Base-by-base conservation (phyloP, 1,140 invertebrate species). In the Drosophila santomea region DNA sequence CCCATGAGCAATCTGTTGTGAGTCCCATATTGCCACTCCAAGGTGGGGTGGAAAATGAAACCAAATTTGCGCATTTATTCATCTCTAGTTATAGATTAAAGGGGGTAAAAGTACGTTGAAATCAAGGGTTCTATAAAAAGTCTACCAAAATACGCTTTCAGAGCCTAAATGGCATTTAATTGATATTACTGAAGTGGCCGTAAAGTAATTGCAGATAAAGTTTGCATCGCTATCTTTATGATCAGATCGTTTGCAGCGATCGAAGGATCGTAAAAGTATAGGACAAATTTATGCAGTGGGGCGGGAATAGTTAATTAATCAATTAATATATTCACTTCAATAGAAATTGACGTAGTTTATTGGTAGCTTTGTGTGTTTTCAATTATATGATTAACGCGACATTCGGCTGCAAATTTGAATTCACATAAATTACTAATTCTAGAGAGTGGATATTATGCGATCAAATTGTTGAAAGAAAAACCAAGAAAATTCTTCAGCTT, bases 261-360 rank as follows among this genome's bases (percentile, higher is more conserved):
- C 38, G 11, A 36, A 17, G 20, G 23, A 44, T 32, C 62, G 23
- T 25, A 44, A 25, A 35, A 35, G 36, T 41, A 35, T 12, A 17
- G 7, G n/a, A 32, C 6, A 20, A 35, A 56, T 44, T 55, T 56
- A 20, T n/a, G 45, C 12, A 12, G 11, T 15, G 10, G 15, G 5
- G 20, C 25, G 48, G 36, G 28, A 58, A 36, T 43, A 58, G 45
- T 39, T 44, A 74, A 74, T 63, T 64, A 32, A 8, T 32, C 32
- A 45, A 73, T 7, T 39, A 38, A 44, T 73, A 43, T 43, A 48
- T 39, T 74, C 20, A 63, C 51, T 56, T 50, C 20, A 44, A 48
- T 20, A 14, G 51, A 61, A 74, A 74, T 74, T 74, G 56, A 73
- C 67, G 67, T 74, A 64, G 51, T 51, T 74, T 75, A 76, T 67